Base-by-base conservation (phyloP, 1,140 invertebrate species). In the Nephila pilipes region DNA sequence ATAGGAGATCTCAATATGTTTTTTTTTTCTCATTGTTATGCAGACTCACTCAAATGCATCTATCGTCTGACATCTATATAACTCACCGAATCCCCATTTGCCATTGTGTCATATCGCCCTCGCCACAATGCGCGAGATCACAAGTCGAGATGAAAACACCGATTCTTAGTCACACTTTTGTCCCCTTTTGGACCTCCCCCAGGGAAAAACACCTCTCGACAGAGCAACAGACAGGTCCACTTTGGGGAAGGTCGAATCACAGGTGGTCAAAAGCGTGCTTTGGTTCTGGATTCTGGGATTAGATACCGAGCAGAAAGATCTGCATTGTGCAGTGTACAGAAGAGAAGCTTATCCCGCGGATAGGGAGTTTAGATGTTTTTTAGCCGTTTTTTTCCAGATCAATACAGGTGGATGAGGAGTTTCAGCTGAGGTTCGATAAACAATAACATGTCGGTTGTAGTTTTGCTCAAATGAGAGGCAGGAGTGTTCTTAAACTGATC, bases 151-250 rank as follows among this genome's bases (percentile, higher is more conserved):
- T 75, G 69, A 65, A 65, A 65, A 65, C 63, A 65, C 10, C 63
- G 25, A 25, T 36, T 75, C 69, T 75, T 75, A 75, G 69, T 75
- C 69, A 75, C 69, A 75, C 69, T 75, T 75, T 75, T 75, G 29
- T 75, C 69, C 69, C 32, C 36, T 32, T 65, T 32, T 36, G 5
- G 69, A 32, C 32, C 16, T 20, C 69, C 69, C 65, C 69, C 16
- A 18, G 22, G 2, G n/a, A 25, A 65, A 65, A 65, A 25, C 63
- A 65, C 10, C 25, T 10, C 25, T 25, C 63, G 1, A 65, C n/a
- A n/a, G 1, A 14, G 22, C 2, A 65, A 63, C 60, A 63, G 60
- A 14, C 60, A 63, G 60, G n/a, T 63, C 22, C n/a, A 10, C 69
- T 32, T 32, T 36, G 32, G 0, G 18, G 32, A 29, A 75, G 69